Conservation (phyloP, 2,797 vertebrate species). For the Periparus ater region DNA sequence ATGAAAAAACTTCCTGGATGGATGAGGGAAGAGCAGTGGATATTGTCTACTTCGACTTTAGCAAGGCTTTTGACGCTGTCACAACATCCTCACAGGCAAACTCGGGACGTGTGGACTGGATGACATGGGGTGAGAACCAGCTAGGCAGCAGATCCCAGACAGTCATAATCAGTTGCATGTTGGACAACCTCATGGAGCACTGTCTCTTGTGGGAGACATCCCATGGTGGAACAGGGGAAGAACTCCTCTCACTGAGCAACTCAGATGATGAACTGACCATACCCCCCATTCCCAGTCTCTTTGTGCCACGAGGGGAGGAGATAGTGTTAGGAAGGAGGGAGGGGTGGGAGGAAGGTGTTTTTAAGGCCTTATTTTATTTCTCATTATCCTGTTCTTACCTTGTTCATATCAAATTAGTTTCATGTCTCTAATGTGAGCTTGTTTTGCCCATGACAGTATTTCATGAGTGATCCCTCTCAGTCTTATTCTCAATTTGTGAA, state of each 20-base stretch:
- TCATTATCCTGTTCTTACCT: neutral
- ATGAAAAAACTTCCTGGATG: neutral
- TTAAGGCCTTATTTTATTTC: neutral
- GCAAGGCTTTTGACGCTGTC: neutral
- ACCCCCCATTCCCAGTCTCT: neutral
- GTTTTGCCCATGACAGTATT: neutral
- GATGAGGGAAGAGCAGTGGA: neutral
- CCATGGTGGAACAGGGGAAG: neutral
- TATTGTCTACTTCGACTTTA: neutral
- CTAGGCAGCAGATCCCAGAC: neutral
- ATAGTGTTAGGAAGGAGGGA: neutral
- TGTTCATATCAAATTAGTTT: neutral
- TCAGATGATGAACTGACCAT: accelerated
- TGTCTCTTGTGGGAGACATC: neutral
- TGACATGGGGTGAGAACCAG: neutral
- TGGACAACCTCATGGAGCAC: neutral
- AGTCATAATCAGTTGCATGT: no score
- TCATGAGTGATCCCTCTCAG: neutral
- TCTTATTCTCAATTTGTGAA: neutral
- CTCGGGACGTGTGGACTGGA: neutral
- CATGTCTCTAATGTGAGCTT: neutral
- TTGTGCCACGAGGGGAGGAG: neutral
- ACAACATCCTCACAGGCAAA: neutral
- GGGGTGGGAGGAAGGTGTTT: neutral
- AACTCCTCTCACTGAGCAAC: neutral